phyloP scores from a whole-genome alignment of 1,140 invertebrate genomes.

The Drosophila rufa region DNA sequence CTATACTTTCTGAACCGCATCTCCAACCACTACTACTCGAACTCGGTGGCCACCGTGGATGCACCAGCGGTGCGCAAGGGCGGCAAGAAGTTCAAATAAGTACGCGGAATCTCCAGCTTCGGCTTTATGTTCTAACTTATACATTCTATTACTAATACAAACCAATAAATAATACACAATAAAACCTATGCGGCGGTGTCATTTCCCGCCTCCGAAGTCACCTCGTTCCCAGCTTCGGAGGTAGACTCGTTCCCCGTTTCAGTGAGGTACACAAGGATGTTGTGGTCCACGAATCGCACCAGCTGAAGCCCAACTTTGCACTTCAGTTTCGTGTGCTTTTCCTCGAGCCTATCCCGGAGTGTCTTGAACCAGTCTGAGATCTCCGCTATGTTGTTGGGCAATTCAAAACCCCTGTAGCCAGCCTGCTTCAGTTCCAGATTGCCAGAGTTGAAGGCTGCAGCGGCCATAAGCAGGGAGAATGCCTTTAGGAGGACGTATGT shows the following conservation, averaged over 20 bases:
- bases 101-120: not conserved
- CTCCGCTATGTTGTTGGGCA: constrained; percentile 29
- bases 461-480: constrained; percentile 49
- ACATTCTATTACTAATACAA: constrained; percentile 23
- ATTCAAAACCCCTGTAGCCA: constrained; percentile 61
- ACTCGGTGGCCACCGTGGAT: constrained; percentile 42
- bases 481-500: constrained; percentile 45
- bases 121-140: constrained; percentile 4
- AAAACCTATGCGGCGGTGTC: constrained; percentile 24
- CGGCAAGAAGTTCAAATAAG: constrained; percentile 67
- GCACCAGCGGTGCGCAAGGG: constrained; percentile 45
- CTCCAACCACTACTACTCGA: constrained; percentile 77
- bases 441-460: constrained; percentile 37
- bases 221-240: constrained; percentile 52
- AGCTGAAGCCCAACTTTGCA: constrained; percentile 34
- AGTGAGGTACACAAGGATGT: constrained; percentile 45
- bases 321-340: constrained; percentile 39
- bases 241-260: constrained; percentile 47
- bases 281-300: constrained; percentile 57
- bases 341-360: constrained; percentile 45
- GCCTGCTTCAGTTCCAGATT: constrained; percentile 49
- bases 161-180: constrained; percentile 18
- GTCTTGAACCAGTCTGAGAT: constrained; percentile 49
- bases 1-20: constrained; percentile 83
- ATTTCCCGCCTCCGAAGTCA: constrained; percentile 42